These are phyloP conservation scores for Rhinichthys osculus DNA, from an alignment of 2,797 vertebrate species.

Conservation along the genomic window DNA sequence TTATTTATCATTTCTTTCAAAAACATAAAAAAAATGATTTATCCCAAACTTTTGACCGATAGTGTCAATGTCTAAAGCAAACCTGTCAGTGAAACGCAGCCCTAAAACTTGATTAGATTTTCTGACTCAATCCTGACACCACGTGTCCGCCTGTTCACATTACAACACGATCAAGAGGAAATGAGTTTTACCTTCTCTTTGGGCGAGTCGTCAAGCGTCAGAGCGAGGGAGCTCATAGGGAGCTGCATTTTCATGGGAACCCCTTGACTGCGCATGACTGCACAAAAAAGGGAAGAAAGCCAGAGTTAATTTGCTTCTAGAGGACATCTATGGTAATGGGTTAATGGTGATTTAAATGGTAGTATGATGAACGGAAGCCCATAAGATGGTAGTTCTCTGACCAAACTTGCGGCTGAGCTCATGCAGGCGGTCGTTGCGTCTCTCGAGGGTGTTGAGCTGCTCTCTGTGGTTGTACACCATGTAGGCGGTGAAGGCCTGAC, in stretches of 20 bases:
- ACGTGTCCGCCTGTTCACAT: neutral
- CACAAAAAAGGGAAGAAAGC: conserved; percentile 21
- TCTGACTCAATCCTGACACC: conserved; percentile 41
- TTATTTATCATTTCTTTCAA: neutral
- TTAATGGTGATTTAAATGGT: neutral
- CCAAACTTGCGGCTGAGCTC: conserved; percentile 62
- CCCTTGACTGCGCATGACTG: conserved; percentile 35
- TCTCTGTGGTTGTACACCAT: conserved; percentile 81
- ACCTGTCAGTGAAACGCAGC: neutral
- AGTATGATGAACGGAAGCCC: too few relatives aligned
- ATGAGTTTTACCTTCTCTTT: conserved; percentile 43
- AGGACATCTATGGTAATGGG: neutral
- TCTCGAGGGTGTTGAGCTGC: conserved; percentile 72
- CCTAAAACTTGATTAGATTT: conserved; percentile 4
- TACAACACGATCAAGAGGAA: conserved; percentile 6
- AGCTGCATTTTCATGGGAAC: conserved; percentile 67
- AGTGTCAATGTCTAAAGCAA: conserved; percentile 40
- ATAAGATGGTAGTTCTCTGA: conserved; percentile 46
- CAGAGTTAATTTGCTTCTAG: too few relatives aligned
- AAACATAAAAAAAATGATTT: too few relatives aligned
- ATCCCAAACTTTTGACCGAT: too few relatives aligned
- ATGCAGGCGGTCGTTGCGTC: conserved; percentile 70
- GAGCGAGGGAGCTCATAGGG: conserved; percentile 60
- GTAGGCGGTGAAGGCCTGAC: conserved; percentile 85
- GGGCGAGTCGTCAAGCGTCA: conserved; percentile 47